Conservation (phyloP, 2,113 vertebrate genomes). For the Xiphorhynchus elegans region DNA sequence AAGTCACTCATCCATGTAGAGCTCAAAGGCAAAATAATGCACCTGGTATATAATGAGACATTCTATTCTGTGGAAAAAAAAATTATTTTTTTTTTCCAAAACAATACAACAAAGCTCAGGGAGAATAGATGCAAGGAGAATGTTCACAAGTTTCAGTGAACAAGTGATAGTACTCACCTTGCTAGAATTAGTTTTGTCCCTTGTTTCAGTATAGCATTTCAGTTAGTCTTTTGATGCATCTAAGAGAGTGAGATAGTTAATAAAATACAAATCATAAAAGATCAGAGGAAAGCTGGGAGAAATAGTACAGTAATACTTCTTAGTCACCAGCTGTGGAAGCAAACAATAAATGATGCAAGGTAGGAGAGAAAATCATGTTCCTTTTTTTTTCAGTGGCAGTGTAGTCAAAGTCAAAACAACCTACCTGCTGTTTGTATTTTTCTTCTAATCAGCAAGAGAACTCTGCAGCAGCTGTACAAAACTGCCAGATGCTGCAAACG, state of each 20-base stretch:
- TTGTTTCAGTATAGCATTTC: neutral
- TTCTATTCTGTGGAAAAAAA: neutral
- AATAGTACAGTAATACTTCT: neutral
- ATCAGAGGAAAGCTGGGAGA: neutral
- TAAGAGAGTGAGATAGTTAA: neutral
- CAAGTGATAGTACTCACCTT: neutral
- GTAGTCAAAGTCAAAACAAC: neutral
- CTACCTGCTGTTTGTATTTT: neutral
- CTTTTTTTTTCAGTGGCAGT: neutral
- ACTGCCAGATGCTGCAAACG: neutral
- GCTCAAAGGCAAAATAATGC: neutral
- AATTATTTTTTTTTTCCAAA: neutral
- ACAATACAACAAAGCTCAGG: neutral
- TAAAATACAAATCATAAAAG: neutral
- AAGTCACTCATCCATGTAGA: neutral
- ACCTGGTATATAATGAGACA: neutral
- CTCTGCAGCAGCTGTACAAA: neutral
- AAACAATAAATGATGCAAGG: neutral
- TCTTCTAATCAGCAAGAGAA: neutral
- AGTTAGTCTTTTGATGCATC: neutral
- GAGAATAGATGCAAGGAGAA: neutral
- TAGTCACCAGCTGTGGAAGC: neutral
- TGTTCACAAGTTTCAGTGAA: neutral
- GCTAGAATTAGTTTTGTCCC: neutral
- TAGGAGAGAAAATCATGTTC: neutral